Evolutionary conservation across 2,113 vertebrate genomes (phyloP).

Genomic region (Corythoichthys haematopterus): DNA sequence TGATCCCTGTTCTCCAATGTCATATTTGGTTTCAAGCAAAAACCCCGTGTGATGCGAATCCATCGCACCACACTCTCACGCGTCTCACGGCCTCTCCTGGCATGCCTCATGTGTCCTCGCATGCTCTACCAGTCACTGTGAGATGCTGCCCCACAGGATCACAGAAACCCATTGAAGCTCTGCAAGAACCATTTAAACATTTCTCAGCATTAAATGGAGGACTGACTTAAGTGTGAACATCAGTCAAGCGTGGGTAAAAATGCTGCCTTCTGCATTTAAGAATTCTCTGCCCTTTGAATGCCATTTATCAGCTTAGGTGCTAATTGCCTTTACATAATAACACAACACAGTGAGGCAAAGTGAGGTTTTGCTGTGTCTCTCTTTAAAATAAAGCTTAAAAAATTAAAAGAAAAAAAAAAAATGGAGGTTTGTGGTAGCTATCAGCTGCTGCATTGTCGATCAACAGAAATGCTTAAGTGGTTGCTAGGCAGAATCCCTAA

Average conservation of each 20-base stretch:
- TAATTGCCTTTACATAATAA: neutral
- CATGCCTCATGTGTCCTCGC: constrained; percentile 11
- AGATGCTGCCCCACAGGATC: constrained; percentile 22
- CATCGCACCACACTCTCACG: constrained; percentile 6
- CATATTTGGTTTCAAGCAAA: constrained; percentile 22
- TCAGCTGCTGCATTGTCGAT: too few species aligned
- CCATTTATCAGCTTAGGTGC: neutral
- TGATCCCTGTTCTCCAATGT: constrained; percentile 13
- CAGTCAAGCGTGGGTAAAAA: constrained; percentile 3
- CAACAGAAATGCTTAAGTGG: too few species aligned
- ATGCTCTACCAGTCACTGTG: constrained; percentile 21
- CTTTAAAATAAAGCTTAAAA: neutral
- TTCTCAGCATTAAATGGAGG: constrained; percentile 2
- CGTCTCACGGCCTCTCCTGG: neutral
- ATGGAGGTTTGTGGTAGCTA: too few species aligned
- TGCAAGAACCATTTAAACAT: neutral
- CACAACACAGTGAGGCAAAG: neutral
- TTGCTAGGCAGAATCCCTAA: neutral
- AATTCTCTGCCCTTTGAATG: neutral
- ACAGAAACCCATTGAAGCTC: constrained; percentile 16
- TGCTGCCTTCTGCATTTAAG: neutral
- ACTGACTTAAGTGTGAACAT: neutral
- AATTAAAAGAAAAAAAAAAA: too few species aligned
- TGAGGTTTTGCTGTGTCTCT: neutral
- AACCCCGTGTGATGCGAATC: constrained; percentile 8